A percentile compares a stretch with the other conserved stretches of the same genome.
Conservation (phyloP, 2,888 invertebrate genomes). For the Stenodera caucasica region DNA sequence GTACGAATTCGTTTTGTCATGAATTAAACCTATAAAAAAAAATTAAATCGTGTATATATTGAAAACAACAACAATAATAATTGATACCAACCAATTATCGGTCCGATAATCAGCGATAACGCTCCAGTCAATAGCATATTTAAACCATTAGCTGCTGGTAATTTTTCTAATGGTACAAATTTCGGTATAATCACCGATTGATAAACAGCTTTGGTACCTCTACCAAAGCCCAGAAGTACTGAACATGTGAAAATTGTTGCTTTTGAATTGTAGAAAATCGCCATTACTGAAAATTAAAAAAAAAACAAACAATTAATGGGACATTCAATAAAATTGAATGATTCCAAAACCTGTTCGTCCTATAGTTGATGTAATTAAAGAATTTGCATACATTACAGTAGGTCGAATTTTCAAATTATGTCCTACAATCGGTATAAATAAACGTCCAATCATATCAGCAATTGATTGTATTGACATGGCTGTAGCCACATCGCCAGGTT, state of each 20-base stretch:
- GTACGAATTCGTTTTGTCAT: constrained; percentile 37
- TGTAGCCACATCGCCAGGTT: constrained; percentile 47
- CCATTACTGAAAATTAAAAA: constrained; percentile 41
- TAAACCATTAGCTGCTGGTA: constrained; percentile 52
- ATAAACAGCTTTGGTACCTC: constrained; percentile 53
- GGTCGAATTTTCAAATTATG: constrained; percentile 47
- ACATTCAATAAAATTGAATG: too few species aligned
- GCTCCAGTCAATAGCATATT: constrained; percentile 51
- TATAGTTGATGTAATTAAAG: constrained; percentile 50
- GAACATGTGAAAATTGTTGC: constrained; percentile 24
- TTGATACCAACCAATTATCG: constrained; percentile 49
- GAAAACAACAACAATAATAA: background rate
- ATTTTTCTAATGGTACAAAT: constrained; percentile 48
- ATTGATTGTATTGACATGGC: constrained; percentile 52
- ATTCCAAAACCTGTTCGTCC: constrained; percentile 51
- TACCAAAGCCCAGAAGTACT: constrained; percentile 49
- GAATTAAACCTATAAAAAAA: constrained; percentile 38
- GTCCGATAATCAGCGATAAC: constrained; percentile 49
- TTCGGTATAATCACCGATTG: constrained; percentile 53
- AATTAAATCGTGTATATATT: constrained; percentile 8
- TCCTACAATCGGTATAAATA: constrained; percentile 50
- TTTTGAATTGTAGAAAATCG: constrained; percentile 34
- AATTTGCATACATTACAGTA: constrained; percentile 50
- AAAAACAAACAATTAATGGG: constrained; percentile 5
- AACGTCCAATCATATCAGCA: constrained; percentile 53